phyloP scores from a whole-genome alignment of 2,797 vertebrate species.

The Pteronotus mesoamericanus region DNA sequence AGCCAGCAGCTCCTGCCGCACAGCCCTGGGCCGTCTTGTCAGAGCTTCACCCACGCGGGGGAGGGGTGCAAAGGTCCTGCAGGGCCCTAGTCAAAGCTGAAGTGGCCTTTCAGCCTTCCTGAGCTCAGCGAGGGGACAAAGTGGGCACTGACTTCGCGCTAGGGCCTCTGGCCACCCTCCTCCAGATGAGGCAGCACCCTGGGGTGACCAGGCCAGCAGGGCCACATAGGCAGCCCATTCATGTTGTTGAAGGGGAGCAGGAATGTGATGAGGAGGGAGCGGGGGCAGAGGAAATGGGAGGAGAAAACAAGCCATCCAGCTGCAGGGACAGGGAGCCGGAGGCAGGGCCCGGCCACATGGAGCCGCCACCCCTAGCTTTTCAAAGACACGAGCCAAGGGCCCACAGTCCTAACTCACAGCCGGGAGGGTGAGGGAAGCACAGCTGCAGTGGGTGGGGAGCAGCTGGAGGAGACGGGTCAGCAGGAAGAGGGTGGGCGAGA shows the following conservation, averaged over 20 bases:
- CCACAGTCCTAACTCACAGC: not conserved
- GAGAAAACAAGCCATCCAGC: not conserved
- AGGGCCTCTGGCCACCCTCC: not conserved
- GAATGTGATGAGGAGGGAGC: not conserved
- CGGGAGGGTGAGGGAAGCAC: not conserved
- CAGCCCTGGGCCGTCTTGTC: not conserved
- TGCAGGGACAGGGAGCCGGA: not conserved
- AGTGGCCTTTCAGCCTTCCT: not conserved
- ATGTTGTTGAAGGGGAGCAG: not conserved
- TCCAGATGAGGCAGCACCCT: not conserved
- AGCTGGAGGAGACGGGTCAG: accelerated
- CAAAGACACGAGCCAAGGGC: not conserved
- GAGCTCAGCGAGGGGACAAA: not conserved
- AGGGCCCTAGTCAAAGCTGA: not conserved
- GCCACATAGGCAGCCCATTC: slow-evolving; percentile 50
- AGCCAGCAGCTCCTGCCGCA: not conserved
- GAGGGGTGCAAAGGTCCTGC: not conserved
- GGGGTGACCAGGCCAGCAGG: not conserved
- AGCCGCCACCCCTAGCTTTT: not conserved
- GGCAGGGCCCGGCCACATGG: not conserved
- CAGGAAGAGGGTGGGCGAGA: slow-evolving; percentile 32
- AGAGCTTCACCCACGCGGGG: not conserved
- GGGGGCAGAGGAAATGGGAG: not conserved
- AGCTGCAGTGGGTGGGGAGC: not conserved
- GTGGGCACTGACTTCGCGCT: not conserved